Base-by-base conservation (phyloP, 2,888 invertebrate genomes). In the Parapristionchus giblindavisi region DNA sequence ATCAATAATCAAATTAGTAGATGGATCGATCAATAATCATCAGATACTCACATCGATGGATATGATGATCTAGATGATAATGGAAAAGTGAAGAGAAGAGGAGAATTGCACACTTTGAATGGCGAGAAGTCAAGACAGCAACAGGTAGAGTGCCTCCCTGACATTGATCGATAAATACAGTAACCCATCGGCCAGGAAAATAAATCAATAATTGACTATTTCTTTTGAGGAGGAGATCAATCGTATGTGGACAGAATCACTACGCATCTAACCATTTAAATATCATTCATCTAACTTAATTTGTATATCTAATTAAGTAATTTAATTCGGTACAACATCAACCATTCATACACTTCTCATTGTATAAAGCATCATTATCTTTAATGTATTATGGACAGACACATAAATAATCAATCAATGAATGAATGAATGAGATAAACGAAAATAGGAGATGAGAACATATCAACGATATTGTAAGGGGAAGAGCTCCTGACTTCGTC, bases 1-100 rank as follows among this genome's bases (percentile, higher is more conserved):
- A 43, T 40, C 24, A 1, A 24, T 17, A 34, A 60, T 29, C 48
- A 8, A n/a, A n/a, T n/a, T n/a, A n/a, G n/a, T n/a, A n/a, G n/a
- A 24, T 58, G 58, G 3, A 65, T 14, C 58, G 11, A 43, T 40
- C 24, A 1, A 24, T 17, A 34, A 60, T 29, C 48, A 8, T 68
- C 63, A 82, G 85, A 85, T 75, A 85, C 85, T 40, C 78, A 79
- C 51, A 84, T 85, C 76, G 84, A 83, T 29, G 83, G 83, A 54
- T 84, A 85, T 51, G 84, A 85, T 27, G 81, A 85, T 68, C 80
- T 84, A 3, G 84, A 84, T 72, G 83, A 84, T 75, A 80, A 82
- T 40, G 84, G 84, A 36, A 78, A 77, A 34, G 61, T 73, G 61
- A 73, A 73, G 73, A 21, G 73, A 21, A 36, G 38, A 34, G 73